Conservation (phyloP, 2,797 vertebrate genomes). For the Cetoscarus ocellatus region DNA sequence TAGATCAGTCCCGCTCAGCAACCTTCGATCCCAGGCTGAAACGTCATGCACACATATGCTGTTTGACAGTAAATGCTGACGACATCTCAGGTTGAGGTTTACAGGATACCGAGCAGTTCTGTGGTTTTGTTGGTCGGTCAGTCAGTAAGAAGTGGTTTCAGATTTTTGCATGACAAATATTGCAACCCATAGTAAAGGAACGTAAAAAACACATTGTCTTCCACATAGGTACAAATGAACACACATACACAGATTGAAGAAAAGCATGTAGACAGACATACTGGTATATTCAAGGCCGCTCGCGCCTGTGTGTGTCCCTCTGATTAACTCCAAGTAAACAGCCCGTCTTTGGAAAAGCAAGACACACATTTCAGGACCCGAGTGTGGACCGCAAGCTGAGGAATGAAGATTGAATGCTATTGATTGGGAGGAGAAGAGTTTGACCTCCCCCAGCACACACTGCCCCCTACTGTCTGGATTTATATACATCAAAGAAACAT, state of each 20-base stretch:
- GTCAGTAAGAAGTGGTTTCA: conserved; percentile 79
- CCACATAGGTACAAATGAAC: conserved; percentile 81
- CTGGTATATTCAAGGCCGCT: conserved; percentile 69
- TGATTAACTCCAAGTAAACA: conserved; percentile 87
- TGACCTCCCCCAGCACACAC: conserved; percentile 82
- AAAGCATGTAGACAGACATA: conserved; percentile 78
- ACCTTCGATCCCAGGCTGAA: conserved; percentile 63
- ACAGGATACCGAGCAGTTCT: conserved; percentile 66
- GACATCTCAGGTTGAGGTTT: conserved; percentile 68
- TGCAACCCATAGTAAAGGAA: conserved; percentile 83
- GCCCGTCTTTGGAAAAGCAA: conserved; percentile 84
- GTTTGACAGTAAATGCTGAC: conserved; percentile 83
- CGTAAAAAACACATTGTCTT: conserved; percentile 69
- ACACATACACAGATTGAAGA: conserved; percentile 76
- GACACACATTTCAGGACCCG: conserved; percentile 80
- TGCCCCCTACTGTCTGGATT: conserved; percentile 83
- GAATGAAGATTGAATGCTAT: conserved; percentile 83
- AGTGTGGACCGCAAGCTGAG: conserved; percentile 76
- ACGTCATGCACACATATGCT: conserved; percentile 68
- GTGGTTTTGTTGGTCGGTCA: conserved; percentile 72
- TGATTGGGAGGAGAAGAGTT: conserved; percentile 82
- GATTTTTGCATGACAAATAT: conserved; percentile 82
- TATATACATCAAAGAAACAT: conserved; percentile 86
- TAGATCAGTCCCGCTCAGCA: conserved; percentile 72
- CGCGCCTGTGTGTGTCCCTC: conserved; percentile 80